Evolutionary conservation across 2,113 vertebrate species (phyloP).

Genomic region (Megaceryle torquata): DNA sequence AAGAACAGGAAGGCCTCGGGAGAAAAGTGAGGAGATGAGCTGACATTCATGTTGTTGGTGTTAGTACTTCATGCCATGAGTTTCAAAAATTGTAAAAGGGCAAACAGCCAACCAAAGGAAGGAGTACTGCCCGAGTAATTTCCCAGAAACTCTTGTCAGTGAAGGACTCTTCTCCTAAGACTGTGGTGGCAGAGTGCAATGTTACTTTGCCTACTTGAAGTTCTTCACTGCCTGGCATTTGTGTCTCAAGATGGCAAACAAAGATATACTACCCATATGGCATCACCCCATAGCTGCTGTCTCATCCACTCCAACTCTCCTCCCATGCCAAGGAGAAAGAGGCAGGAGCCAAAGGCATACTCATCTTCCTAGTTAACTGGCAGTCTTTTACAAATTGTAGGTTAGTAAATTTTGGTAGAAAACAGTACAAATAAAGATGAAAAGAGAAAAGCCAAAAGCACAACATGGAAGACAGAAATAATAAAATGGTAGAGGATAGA

Average conservation of each 20-base stretch:
- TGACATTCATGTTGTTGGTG: not conserved
- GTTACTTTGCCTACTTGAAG: not conserved
- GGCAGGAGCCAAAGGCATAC: not conserved
- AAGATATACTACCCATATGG: not conserved
- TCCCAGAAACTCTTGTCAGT: not conserved
- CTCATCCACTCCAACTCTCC: not conserved
- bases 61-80: not conserved
- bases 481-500: no score
- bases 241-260: not conserved
- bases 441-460: not conserved
- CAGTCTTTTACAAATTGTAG: not conserved
- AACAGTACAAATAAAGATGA: not conserved
- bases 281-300: not conserved
- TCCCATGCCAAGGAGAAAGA: not conserved
- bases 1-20: conserved; percentile 49
- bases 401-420: not conserved
- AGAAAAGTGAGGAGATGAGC: conserved; percentile 7
- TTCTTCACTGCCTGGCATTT: not conserved
- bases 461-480: not conserved
- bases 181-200: not conserved
- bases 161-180: not conserved
- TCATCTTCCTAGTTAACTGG: not conserved
- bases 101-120: not conserved
- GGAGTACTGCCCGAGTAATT: not conserved
- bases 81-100: not conserved